Base-by-base conservation (phyloP, 2,113 vertebrate genomes). In the Craseonycteris thonglongyai region DNA sequence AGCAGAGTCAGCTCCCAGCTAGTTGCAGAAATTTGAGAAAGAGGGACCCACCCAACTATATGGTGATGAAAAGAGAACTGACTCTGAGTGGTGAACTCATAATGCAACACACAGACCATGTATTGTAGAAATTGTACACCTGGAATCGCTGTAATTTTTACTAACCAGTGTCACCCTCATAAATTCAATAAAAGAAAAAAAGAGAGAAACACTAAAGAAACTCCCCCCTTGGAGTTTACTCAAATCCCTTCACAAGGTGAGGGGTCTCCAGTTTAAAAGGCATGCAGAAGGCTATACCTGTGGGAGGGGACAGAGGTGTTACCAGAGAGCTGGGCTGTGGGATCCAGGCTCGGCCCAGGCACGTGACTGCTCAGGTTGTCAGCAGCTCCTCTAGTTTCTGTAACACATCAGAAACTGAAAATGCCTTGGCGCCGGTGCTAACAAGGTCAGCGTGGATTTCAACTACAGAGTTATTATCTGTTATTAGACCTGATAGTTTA, bases 171-270 rank as follows among this genome's bases (percentile, higher is more conserved):
- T n/a, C n/a, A n/a, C n/a, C n/a, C n/a, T n/a, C n/a, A n/a, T n/a
- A n/a, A n/a, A n/a, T n/a, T n/a, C n/a, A n/a, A n/a, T n/a, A n/a
- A n/a, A n/a, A n/a, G n/a, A n/a, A n/a, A n/a, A n/a, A n/a, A n/a
- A n/a, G n/a, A n/a, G 21, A 87, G 45, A 74, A 92, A 51, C 28
- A 78, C 45, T 38, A 76, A 88, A 93, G 72, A 86, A 63, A 68
- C 63, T 13, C 8, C 35, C 40, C 59, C 5, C 7, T 7, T 21
- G 47, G 49, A n/a, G 24, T 59, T 78, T 45, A 15, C 79, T 66
- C 8, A 9, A 38, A 58, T n/a, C 40, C 15, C 35, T 38, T 83
- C 35, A 35, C 21, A 59, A 54, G 22, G 33, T 5, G 18, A 42
- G 0, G 0, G 2, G 51, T 38, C 18, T 69, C 58, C 28, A 26